Evolutionary conservation across 1,140 invertebrate species (phyloP), one percentile per base, ranked within the genome.

Genomic region (Sipha flava): DNA sequence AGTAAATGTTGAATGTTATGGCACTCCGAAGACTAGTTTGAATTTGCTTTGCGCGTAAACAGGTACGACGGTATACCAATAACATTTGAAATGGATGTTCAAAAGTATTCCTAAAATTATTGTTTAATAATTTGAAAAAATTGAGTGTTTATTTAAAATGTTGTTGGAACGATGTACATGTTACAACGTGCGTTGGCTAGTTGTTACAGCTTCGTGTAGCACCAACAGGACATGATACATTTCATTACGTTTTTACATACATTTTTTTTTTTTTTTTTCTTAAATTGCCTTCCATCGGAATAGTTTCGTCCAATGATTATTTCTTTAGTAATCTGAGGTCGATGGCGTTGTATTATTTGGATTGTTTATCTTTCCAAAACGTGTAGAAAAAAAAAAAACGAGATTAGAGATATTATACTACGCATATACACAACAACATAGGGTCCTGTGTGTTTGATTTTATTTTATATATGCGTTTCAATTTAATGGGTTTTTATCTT

Each of bases 261-360:
- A 37, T 21, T 37, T 49, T 52, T 75, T 54, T 75, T 75, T 75
- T 75, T 26, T n/a, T n/a, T n/a, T n/a, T n/a, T 23, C 3, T 37
- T 1, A 21, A 77, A 77, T 77, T 77, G 73, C 73, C 34, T 29
- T 77, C 73, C 52, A 18, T 57, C 73, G 52, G 73, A 75, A 52
- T 43, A 52, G 73, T 77, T 77, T 77, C 73, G 73, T 5, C 52
- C 73, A 10, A 43, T 77, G 73, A 77, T 40, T 57, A 59, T 77
- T 77, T 77, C 73, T 77, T 77, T 77, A 77, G 73, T 77, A 77
- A 77, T 77, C 73, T 77, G 73, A 77, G 73, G 73, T 77, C 73
- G n/a, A 3, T 4, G n/a, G 26, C 31, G 49, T 54, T 47, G 49
- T 54, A 10, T 54, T 6, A 52, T 62, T n/a, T 16, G 1, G 9